Evolutionary conservation across 2,113 vertebrate genomes (phyloP).

Genomic region (Silurus glanis): DNA sequence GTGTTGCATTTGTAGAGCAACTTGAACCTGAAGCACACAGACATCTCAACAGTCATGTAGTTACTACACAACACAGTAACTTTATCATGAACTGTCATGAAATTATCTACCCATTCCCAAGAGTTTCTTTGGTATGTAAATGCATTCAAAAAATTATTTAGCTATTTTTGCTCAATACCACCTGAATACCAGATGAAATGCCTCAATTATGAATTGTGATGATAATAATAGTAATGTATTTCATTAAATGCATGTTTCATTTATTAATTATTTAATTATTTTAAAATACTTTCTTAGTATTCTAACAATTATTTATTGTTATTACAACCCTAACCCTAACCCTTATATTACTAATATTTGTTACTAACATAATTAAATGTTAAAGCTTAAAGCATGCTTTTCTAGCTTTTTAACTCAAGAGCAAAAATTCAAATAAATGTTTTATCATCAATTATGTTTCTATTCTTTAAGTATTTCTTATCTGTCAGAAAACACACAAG

Average conservation of each 20-base stretch:
- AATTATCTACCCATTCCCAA: background rate
- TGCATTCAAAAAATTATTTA: background rate
- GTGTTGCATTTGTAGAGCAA: conserved; percentile 44
- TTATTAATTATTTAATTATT: background rate
- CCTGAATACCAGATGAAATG: background rate
- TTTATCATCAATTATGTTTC: background rate
- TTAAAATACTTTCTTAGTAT: background rate
- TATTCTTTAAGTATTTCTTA: conserved; percentile 12
- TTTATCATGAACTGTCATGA: background rate
- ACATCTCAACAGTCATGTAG: conserved; percentile 36
- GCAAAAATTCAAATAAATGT: background rate
- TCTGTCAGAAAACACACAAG: background rate
- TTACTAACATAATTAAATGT: too few relatives aligned
- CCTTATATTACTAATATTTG: too few relatives aligned
- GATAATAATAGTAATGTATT: background rate
- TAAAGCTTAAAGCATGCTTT: conserved; percentile 9
- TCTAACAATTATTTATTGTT: background rate
- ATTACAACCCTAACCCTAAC: too few relatives aligned
- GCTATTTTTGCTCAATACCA: background rate
- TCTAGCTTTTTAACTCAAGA: conserved; percentile 35
- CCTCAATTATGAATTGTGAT: background rate
- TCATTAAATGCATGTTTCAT: background rate
- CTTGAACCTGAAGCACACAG: conserved; percentile 24
- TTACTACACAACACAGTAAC: background rate
- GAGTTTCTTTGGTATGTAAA: background rate